These are phyloP conservation scores for Spheniscus humboldti DNA, from an alignment of 2,797 vertebrate species.

Conservation along the genomic window DNA sequence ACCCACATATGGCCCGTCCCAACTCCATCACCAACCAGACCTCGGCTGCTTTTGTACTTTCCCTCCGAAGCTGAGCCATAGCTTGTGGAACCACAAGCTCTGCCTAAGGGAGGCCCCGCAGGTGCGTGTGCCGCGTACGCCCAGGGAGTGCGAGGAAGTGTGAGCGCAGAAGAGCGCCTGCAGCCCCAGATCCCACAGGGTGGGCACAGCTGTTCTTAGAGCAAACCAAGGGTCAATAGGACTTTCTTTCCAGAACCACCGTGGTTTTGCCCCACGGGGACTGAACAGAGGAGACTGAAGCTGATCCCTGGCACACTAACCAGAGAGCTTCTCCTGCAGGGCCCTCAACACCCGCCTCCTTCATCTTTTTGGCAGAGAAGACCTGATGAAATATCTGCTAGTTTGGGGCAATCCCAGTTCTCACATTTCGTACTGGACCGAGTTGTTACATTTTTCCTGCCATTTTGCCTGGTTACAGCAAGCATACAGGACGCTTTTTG, in stretches of 20 bases:
- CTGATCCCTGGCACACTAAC: not conserved
- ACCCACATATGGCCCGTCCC: not conserved
- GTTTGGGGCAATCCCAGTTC: not conserved
- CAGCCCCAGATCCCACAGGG: not conserved
- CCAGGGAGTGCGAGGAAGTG: not conserved
- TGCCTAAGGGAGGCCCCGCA: not conserved
- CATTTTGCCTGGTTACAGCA: not conserved
- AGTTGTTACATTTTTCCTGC: not conserved
- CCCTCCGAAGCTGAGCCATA: not conserved
- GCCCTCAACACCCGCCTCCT: not conserved
- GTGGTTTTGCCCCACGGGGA: not conserved
- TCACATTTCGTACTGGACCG: not conserved
- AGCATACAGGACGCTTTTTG: not conserved
- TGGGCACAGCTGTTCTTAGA: not conserved
- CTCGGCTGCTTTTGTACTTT: not conserved
- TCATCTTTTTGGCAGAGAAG: not conserved
- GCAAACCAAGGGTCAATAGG: not conserved
- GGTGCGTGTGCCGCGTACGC: accelerated
- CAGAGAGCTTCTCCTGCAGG: not conserved
- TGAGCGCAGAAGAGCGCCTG: too few species aligned
- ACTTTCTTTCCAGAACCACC: not conserved
- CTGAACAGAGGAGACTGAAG: not conserved
- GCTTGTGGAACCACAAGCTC: not conserved
- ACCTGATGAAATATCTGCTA: not conserved
- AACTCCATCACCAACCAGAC: not conserved